Percentiles rank a stretch among this genome's conserved stretches.
phyloP scores from a whole-genome alignment of 2,797 vertebrate species.

The Pseudochirops cupreus region DNA sequence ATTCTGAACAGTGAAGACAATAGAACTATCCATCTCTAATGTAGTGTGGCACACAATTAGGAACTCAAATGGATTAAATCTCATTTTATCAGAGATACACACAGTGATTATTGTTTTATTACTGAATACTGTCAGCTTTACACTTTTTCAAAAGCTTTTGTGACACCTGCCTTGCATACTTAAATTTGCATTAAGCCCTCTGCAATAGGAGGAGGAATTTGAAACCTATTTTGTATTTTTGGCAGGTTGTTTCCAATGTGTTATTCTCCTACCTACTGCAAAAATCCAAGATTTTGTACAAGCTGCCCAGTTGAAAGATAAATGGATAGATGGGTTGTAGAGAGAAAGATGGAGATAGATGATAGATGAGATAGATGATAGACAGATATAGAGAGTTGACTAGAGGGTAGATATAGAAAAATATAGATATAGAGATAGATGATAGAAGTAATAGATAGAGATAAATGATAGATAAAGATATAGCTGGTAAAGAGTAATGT shows the following conservation, averaged over 20 bases:
- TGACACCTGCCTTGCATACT: constrained; percentile 78
- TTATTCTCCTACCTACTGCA: constrained; percentile 9
- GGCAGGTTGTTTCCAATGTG: background rate
- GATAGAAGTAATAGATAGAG: no score
- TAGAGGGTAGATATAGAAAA: no score
- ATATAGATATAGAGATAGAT: background rate
- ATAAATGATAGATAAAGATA: background rate
- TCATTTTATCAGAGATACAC: constrained; percentile 84
- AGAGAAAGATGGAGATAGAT: background rate
- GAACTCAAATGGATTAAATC: constrained; percentile 84
- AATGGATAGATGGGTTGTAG: background rate
- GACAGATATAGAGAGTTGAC: background rate
- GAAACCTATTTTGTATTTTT: constrained; percentile 14
- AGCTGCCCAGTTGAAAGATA: background rate
- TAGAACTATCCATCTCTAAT: constrained; percentile 83
- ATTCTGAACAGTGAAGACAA: constrained; percentile 83
- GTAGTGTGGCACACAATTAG: constrained; percentile 86
- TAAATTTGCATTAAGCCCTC: constrained; percentile 62
- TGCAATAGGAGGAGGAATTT: constrained; percentile 6
- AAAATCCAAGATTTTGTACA: background rate
- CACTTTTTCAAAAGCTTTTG: constrained; percentile 73
- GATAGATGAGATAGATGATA: background rate
- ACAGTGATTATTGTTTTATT: constrained; percentile 85
- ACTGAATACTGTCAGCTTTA: constrained; percentile 81
- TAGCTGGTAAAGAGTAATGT: background rate